Base-by-base conservation (phyloP, 2,888 invertebrate genomes). In the Mythimna albipuncta region DNA sequence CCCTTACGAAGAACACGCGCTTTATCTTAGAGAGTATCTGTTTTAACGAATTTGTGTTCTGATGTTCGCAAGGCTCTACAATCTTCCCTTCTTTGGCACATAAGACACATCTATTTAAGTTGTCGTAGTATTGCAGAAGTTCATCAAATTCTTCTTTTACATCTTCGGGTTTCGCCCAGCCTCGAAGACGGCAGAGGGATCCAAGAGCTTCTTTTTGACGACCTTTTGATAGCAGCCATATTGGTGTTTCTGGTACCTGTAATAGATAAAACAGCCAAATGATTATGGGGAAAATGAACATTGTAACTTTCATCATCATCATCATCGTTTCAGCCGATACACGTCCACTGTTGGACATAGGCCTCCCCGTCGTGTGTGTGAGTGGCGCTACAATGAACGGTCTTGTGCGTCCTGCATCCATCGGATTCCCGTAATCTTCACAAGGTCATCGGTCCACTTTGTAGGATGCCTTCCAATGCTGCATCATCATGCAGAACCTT, bases 201-300 rank as follows among this genome's bases (percentile, higher is more conserved):
- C 88, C 91, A 13, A 96, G 83, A 0, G 97, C 97, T 13, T 97
- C 97, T 85, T 96, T 95, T 81, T 94, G 93, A 1, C 96, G 93
- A 10, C 97, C 96, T 81, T 96, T 96, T 0, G 97, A 96, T 72
- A 97, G 82, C n/a, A 97, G 89, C 97, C 97, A 97, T 85, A 97
- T 93, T 54, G 97, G 97, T 9, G 97, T 96, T 90, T 97, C 97
- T 0, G 97, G 97, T 3, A 97, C 96, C 97, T 97, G 89, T 87
- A 82, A 85, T 69, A 5, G 0, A 47, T 47, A 16, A 19, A 16
- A 19, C 47, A 6, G 6, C 2, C 47, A 6, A 47, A 47, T 47
- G 16, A 47, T 4, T 47, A 47, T 47, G 1, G 47, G 6, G 5
- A 5, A 13, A 13, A 4, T 44, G 13, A 1, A 16, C 6, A 47